Evolutionary conservation across 2,888 invertebrate genomes (phyloP), one percentile per base, ranked within the genome.

Genomic region (Cryptops parisi): DNA sequence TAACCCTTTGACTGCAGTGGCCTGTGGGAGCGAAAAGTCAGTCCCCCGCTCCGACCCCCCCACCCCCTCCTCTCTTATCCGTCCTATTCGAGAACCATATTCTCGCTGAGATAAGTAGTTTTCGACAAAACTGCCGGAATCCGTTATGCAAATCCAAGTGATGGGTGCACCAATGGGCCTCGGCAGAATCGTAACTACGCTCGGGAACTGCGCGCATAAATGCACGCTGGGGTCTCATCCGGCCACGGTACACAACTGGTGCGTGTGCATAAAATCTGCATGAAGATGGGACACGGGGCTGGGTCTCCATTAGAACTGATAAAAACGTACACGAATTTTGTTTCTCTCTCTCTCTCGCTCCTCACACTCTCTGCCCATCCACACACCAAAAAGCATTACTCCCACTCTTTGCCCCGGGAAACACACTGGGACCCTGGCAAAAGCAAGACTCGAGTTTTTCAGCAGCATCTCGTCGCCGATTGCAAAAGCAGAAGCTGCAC

Each of bases 51-150:
- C n/a, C n/a, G n/a, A n/a, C n/a, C 33, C 33, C 33, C 33, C 9
- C 33, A 9, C 33, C 9, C 15, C 9, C 33, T 15, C 15, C 33
- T 33, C 15, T 33, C 33, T 33, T 33, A 33, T 33, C 33, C 33
- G 43, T 12, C 46, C 46, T 5, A 46, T 46, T 46, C 22, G 5
- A 22, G 46, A 46, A 46, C 46, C 46, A 46, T 46, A 46, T 46
- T 46, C 46, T 46, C 21, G 46, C 38, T 47, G 38, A 48, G 48
- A 48, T 48, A 48, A 48, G 48, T 48, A 48, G 48, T 48, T 48
- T 48, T 48, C 48, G 43, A 12, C 43, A 41, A 41, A 41, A 41
- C 43, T 41, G 43, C 43, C 12, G 43, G 43, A 41, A 41, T 41
- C 43, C 43, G 43, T 41, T 41, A 41, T 41, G 43, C 43, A 41